Evolutionary conservation across 2,797 vertebrate species (phyloP).

Genomic region (Scolopax rusticola): DNA sequence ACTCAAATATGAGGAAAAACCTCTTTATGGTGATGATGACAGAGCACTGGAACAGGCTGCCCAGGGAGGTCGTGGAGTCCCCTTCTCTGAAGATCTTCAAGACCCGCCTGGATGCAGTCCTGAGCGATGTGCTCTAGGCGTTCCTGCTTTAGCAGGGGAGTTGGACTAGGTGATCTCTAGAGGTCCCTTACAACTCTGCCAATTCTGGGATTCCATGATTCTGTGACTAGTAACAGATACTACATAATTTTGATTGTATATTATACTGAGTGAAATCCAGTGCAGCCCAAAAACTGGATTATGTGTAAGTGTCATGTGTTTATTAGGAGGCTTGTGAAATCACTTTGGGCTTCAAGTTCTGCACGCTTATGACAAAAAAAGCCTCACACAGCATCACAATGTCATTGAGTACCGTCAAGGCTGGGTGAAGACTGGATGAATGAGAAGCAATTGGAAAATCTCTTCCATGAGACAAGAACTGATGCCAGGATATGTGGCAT

Average conservation of each 20-base stretch:
- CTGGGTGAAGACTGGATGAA: neutral
- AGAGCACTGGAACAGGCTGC: too few species aligned
- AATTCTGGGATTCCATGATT: too few species aligned
- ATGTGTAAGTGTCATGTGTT: neutral
- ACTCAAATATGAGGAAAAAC: too few species aligned
- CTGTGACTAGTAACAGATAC: neutral
- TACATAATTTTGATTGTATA: neutral
- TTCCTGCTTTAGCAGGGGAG: too few species aligned
- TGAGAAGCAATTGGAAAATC: neutral
- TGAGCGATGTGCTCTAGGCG: too few species aligned
- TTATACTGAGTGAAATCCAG: neutral
- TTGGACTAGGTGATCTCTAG: too few species aligned
- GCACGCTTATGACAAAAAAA: neutral
- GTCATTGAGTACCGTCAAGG: neutral
- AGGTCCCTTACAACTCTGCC: too few species aligned
- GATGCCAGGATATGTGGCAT: neutral
- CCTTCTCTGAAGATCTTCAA: too few species aligned
- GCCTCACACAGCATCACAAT: neutral
- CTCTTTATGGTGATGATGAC: too few species aligned
- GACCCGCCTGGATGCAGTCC: too few species aligned
- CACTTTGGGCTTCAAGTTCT: neutral
- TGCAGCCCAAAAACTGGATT: neutral
- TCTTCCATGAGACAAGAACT: neutral
- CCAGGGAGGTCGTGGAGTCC: too few species aligned
- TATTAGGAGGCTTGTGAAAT: neutral